These are phyloP conservation scores for Chymomyza costata DNA, from an alignment of 1,140 invertebrate species.

Conservation along the genomic window DNA sequence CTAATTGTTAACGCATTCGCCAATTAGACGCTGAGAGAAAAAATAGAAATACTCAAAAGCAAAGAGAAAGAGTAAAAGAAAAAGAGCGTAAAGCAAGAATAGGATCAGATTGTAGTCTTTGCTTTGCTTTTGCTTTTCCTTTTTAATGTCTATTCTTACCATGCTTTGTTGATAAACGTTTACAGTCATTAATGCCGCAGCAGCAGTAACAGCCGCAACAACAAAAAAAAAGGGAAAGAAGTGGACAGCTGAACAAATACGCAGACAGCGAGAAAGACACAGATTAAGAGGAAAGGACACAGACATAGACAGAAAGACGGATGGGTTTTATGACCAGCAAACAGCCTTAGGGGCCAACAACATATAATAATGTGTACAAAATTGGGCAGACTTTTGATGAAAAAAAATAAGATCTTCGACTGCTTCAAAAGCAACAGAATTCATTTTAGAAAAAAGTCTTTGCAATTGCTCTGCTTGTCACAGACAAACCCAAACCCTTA, in stretches of 20 bases:
- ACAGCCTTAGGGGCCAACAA: too few relatives aligned
- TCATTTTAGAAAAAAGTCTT: too few relatives aligned
- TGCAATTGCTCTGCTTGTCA: too few relatives aligned
- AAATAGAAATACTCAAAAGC: background rate
- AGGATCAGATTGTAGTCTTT: conserved; percentile 57
- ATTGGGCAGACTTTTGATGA: too few relatives aligned
- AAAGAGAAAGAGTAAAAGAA: background rate
- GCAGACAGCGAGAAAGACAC: conserved; percentile 4
- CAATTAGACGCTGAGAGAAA: conserved; percentile 46
- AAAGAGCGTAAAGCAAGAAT: conserved; percentile 17
- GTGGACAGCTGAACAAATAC: conserved; percentile 19
- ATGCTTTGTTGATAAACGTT: conserved; percentile 55
- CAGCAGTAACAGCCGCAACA: conserved; percentile 31
- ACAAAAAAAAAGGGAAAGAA: conserved; percentile 24
- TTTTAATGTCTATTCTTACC: conserved; percentile 2
- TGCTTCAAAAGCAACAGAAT: too few relatives aligned
- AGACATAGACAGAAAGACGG: too few relatives aligned
- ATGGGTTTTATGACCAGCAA: too few relatives aligned
- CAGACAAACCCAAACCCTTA: background rate
- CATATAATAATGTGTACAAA: too few relatives aligned
- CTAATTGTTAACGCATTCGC: conserved; percentile 55
- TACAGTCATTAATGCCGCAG: conserved; percentile 57
- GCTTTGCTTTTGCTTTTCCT: conserved; percentile 9
- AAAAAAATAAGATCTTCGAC: too few relatives aligned
- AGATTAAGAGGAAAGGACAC: too few relatives aligned